Conservation (phyloP, 2,888 invertebrate genomes). For the Baronia brevicornis region DNA sequence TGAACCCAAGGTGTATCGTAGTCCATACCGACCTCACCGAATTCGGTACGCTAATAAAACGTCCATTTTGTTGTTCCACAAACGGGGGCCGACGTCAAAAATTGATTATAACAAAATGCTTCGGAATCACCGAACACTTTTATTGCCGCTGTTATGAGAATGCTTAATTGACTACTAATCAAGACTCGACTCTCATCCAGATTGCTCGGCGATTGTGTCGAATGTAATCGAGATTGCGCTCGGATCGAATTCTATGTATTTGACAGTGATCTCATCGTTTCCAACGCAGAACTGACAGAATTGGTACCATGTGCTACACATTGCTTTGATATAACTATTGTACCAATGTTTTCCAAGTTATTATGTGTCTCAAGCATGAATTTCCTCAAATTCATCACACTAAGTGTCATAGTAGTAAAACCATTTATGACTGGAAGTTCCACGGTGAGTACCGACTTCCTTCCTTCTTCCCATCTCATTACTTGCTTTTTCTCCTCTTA, state of each 20-base stretch:
- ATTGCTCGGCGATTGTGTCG: slow-evolving; percentile 30
- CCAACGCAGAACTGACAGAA: slow-evolving; percentile 25
- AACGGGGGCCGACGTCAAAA: slow-evolving; percentile 67
- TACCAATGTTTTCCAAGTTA: no score
- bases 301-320: slow-evolving; percentile 25
- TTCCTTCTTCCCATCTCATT: no score
- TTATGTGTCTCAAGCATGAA: no score
- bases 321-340: slow-evolving; percentile 4
- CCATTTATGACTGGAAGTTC: no score
- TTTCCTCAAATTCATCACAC: no score
- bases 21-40: slow-evolving; percentile 51
- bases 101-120: slow-evolving; percentile 74
- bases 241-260: slow-evolving; percentile 29
- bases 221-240: slow-evolving; percentile 32
- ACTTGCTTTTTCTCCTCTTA: no score
- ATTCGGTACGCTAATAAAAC: slow-evolving; percentile 73
- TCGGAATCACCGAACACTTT: slow-evolving; percentile 68
- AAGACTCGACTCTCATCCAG: slow-evolving; percentile 32
- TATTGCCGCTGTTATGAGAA: slow-evolving; percentile 69
- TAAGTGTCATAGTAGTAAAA: no score
- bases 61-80: slow-evolving; percentile 55
- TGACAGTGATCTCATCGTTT: slow-evolving; percentile 36
- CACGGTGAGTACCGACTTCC: no score
- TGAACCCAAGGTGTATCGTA: slow-evolving; percentile 17
- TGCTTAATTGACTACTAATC: slow-evolving; percentile 69